These are phyloP conservation scores for Bombyx mori DNA, from an alignment of 1,140 invertebrate species.

Conservation along the genomic window DNA sequence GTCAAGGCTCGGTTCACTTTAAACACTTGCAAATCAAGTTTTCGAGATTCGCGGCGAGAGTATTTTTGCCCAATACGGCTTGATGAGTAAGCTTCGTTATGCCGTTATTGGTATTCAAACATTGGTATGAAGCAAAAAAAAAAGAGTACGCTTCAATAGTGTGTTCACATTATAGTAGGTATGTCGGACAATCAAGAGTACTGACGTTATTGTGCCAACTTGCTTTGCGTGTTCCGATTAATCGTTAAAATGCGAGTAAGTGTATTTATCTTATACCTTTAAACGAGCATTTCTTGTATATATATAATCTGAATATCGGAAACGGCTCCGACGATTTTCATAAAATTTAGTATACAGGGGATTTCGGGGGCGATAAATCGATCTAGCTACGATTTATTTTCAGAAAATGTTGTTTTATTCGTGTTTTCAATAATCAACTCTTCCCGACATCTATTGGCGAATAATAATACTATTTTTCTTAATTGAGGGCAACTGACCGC, in stretches of 20 bases:
- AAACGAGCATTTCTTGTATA: too few relatives aligned
- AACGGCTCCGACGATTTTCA: too few relatives aligned
- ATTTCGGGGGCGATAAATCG: too few relatives aligned
- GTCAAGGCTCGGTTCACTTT: constrained; percentile 7
- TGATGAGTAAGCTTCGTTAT: constrained; percentile 31
- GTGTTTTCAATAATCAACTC: too few relatives aligned
- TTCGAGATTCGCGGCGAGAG: constrained; percentile 33
- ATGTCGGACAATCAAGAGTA: constrained; percentile 40
- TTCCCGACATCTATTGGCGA: too few relatives aligned
- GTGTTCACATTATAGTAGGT: constrained; percentile 23
- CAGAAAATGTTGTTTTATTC: too few relatives aligned
- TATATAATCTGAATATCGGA: too few relatives aligned
- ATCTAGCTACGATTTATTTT: too few relatives aligned
- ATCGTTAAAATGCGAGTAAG: constrained; percentile 10
- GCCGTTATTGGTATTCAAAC: constrained; percentile 44
- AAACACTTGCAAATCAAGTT: constrained; percentile 30
- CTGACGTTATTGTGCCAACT: constrained; percentile 30
- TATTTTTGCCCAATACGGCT: constrained; percentile 33
- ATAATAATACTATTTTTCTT: too few relatives aligned
- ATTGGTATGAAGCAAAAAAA: constrained; percentile 40
- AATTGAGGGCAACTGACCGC: too few relatives aligned
- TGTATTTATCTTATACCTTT: neutral
- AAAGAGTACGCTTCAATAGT: constrained; percentile 21
- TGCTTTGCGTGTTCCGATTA: constrained; percentile 27
- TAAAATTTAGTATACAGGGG: too few relatives aligned